A percentile compares a stretch with the other conserved stretches of the same genome.
phyloP scores from a whole-genome alignment of 2,113 vertebrate species.

The Acrocephalus arundinaceus region DNA sequence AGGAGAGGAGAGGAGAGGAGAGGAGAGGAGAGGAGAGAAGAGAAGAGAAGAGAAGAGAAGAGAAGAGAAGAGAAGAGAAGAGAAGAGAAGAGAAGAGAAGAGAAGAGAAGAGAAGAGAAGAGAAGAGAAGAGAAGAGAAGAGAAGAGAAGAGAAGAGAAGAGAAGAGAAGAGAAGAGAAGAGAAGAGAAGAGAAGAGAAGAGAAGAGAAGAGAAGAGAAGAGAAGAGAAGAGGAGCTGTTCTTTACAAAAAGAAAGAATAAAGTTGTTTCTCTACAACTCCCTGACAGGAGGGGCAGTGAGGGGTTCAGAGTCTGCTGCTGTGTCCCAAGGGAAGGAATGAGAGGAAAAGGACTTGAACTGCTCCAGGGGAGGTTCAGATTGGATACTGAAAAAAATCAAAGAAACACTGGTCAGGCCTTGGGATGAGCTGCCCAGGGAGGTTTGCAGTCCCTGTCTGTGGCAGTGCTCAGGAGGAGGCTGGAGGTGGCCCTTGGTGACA shows the following conservation, averaged over 20 bases:
- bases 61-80: too few species aligned
- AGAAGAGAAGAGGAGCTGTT: too few species aligned
- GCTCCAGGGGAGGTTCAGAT: neutral
- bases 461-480: fast-evolving
- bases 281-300: neutral
- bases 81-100: too few species aligned
- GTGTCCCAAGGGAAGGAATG: fast-evolving
- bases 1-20: too few species aligned
- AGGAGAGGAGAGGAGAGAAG: too few species aligned
- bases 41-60: too few species aligned
- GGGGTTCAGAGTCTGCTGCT: fast-evolving
- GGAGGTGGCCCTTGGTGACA: neutral
- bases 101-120: too few species aligned
- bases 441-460: neutral
- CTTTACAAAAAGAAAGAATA: neutral
- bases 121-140: too few species aligned
- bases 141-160: too few species aligned
- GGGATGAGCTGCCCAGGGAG: neutral
- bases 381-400: neutral
- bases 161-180: too few species aligned
- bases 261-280: neutral
- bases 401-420: neutral
- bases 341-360: neutral
- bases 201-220: too few species aligned
- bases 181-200: too few species aligned